Percentiles rank a stretch among this genome's conserved stretches.
Conservation (phyloP, 2,113 vertebrate species). For the Tringa solitaria region DNA sequence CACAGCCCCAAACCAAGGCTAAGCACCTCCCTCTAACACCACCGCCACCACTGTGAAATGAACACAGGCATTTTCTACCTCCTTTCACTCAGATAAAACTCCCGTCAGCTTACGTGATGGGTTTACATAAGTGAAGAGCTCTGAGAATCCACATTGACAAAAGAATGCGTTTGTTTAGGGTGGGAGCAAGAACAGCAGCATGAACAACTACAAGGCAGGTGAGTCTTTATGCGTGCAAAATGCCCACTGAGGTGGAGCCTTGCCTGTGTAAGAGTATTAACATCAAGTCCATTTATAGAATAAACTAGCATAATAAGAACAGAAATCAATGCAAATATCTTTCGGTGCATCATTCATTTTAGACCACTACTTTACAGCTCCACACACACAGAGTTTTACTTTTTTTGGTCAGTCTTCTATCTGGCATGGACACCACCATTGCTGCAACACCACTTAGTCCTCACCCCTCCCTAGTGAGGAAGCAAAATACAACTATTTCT, state of each 20-base stretch:
- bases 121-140: not conserved
- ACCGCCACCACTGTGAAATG: not conserved
- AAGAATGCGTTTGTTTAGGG: not conserved
- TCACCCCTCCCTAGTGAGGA: not conserved
- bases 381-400: not conserved
- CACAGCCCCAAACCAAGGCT: not conserved
- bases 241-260: not conserved
- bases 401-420: not conserved
- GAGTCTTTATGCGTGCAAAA: not conserved
- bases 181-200: not conserved
- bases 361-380: not conserved
- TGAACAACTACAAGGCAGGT: not conserved
- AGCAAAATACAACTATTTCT: not conserved
- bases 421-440: not conserved
- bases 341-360: not conserved
- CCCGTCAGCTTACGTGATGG: not conserved
- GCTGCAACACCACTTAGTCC: rapidly evolving
- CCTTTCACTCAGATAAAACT: not conserved
- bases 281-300: not conserved
- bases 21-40: not conserved
- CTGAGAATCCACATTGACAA: not conserved
- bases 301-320: not conserved
- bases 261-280: not conserved
- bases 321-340: not conserved
- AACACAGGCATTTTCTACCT: not conserved